Percentiles rank a stretch among this genome's conserved stretches.
phyloP scores from a whole-genome alignment of 2,888 invertebrate genomes.

The Norana najaformis region DNA sequence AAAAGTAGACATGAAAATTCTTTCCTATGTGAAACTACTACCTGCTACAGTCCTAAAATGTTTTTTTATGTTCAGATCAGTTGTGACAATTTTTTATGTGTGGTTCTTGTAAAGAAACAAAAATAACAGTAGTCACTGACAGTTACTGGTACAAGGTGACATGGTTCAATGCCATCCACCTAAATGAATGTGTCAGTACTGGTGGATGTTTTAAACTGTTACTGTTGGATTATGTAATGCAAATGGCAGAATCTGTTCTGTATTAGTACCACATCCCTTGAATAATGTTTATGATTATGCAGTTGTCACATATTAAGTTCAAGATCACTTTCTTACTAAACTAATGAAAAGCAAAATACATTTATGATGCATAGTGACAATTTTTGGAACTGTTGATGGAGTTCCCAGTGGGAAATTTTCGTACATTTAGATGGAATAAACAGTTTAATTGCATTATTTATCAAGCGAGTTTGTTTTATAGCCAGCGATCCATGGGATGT shows the following conservation, averaged over 20 bases:
- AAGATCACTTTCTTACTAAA: not conserved
- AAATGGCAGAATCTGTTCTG: not conserved
- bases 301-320: not conserved
- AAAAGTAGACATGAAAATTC: not conserved
- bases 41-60: too few species aligned
- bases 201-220: not conserved
- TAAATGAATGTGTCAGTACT: not conserved
- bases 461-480: not conserved
- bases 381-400: not conserved
- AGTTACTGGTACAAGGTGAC: not conserved
- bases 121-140: not conserved
- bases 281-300: not conserved
- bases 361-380: not conserved
- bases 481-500: not conserved
- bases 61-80: not conserved
- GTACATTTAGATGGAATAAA: not conserved
- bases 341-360: not conserved
- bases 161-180: not conserved
- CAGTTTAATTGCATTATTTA: not conserved
- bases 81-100: not conserved
- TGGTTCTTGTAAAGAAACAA: not conserved
- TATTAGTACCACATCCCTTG: not conserved
- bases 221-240: not conserved
- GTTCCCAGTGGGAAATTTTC: not conserved
- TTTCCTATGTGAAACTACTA: not conserved